Evolutionary conservation across 2,113 vertebrate species (phyloP).

Genomic region (Eolophus roseicapilla): DNA sequence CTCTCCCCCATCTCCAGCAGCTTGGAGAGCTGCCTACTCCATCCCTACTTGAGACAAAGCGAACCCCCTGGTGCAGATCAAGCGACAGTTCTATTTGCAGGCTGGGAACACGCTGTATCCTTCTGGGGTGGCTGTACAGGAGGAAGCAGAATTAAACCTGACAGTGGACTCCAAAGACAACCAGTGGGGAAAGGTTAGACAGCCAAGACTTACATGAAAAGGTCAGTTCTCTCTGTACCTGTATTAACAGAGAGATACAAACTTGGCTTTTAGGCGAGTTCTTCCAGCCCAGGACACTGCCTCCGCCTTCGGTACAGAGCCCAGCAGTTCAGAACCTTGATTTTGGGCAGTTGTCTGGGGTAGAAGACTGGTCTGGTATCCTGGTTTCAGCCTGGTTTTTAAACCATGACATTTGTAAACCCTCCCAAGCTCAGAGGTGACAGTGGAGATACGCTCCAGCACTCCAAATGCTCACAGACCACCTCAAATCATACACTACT

Average conservation of each 20-base stretch:
- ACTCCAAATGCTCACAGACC: background rate
- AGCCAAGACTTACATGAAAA: background rate
- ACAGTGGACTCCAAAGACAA: background rate
- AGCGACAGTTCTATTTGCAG: background rate
- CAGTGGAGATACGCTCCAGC: background rate
- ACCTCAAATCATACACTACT: background rate
- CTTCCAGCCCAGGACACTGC: background rate
- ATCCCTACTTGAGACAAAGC: background rate
- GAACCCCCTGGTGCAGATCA: accelerated
- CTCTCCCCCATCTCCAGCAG: background rate
- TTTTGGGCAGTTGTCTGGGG: background rate
- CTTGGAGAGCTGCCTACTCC: background rate
- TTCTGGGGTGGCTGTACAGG: background rate
- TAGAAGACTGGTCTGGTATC: background rate
- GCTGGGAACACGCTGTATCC: background rate
- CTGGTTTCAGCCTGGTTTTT: background rate
- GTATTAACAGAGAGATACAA: background rate
- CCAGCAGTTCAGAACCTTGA: background rate
- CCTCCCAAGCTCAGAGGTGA: background rate
- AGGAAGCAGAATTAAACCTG: background rate
- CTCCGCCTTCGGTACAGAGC: background rate
- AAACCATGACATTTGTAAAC: background rate
- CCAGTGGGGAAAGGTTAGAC: background rate
- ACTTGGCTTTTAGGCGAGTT: background rate
- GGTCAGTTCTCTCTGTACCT: background rate